phyloP scores from a whole-genome alignment of 2,888 invertebrate species.

The Rhamnusium bicolor region DNA sequence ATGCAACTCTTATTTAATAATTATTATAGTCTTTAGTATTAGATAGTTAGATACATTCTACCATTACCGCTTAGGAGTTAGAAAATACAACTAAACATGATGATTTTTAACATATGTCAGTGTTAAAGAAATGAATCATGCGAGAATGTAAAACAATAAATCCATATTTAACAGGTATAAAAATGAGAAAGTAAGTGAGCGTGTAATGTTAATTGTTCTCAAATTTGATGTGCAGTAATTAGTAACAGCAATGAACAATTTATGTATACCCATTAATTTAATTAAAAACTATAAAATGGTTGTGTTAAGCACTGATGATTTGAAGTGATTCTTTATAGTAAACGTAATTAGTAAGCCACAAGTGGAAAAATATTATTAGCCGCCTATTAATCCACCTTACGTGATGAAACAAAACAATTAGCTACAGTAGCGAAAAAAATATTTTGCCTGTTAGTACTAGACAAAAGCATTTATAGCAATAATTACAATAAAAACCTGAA shows the following conservation, averaged over 20 bases:
- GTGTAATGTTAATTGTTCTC: slow-evolving; percentile 25
- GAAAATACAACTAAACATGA: neutral
- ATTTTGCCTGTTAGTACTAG: neutral
- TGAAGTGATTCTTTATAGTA: neutral
- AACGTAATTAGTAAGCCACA: slow-evolving; percentile 17
- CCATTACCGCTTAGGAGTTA: neutral
- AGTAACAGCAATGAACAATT: slow-evolving; percentile 21
- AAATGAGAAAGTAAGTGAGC: slow-evolving; percentile 21
- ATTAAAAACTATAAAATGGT: slow-evolving; percentile 26
- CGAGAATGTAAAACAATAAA: slow-evolving; percentile 11
- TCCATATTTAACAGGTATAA: slow-evolving; percentile 1
- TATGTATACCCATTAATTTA: slow-evolving; percentile 29
- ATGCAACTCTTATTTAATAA: too few relatives aligned
- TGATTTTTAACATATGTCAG: neutral
- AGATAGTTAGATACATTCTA: neutral
- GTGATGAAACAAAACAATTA: neutral
- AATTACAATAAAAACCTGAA: too few relatives aligned
- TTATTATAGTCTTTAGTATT: too few relatives aligned
- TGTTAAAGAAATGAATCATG: neutral
- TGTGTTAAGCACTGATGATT: slow-evolving; percentile 7
- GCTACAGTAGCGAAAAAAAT: slow-evolving; percentile 7
- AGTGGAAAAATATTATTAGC: slow-evolving; percentile 34
- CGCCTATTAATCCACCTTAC: neutral
- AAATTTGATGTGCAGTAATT: slow-evolving; percentile 31
- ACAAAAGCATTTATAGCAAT: neutral